Evolutionary conservation across 2,797 vertebrate genomes (phyloP).

Genomic region (Eulemur mongoz): DNA sequence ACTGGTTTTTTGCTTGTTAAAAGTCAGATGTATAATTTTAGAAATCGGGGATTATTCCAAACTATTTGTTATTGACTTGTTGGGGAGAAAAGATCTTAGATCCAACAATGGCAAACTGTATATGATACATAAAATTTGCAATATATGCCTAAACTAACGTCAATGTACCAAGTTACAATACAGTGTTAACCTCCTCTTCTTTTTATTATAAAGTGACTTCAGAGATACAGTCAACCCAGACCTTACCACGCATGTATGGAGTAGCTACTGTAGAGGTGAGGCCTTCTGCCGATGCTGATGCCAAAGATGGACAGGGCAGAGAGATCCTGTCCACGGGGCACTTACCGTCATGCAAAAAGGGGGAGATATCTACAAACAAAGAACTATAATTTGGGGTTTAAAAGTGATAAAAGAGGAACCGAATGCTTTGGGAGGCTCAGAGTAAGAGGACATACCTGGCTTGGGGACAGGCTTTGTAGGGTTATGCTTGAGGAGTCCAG

Average conservation of each 20-base stretch:
- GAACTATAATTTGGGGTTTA: background rate
- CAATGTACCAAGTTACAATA: background rate
- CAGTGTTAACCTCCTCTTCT: background rate
- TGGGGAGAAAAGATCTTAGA: background rate
- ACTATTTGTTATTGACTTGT: background rate
- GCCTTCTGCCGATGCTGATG: background rate
- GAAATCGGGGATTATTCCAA: background rate
- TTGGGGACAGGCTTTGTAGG: background rate
- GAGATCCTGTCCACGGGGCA: background rate
- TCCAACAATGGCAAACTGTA: background rate
- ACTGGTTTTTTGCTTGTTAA: background rate
- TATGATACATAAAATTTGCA: background rate
- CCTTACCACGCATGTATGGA: accelerated
- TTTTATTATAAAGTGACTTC: background rate
- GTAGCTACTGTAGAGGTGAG: background rate
- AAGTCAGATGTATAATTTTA: background rate
- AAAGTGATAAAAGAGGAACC: background rate
- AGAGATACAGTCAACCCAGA: background rate
- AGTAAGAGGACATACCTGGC: background rate
- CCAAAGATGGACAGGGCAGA: background rate
- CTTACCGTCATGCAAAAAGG: background rate
- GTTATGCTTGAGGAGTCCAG: background rate
- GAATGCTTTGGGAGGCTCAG: background rate
- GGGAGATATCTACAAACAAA: background rate
- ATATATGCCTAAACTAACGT: accelerated